Base-by-base conservation (phyloP, 2,113 vertebrate genomes). In the Entosphenus tridentatus region DNA sequence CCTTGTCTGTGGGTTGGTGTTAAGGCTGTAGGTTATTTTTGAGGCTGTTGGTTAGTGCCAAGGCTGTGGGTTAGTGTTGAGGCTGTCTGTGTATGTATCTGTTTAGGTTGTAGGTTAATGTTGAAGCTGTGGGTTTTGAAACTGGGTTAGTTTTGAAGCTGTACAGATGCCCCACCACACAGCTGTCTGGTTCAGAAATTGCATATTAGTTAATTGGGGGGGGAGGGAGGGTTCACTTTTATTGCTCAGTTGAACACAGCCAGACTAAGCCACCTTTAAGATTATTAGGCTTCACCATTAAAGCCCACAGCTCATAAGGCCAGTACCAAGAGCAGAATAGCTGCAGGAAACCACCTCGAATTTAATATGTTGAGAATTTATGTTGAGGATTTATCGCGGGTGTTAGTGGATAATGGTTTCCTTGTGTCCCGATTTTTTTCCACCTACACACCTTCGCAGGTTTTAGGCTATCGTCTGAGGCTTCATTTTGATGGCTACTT, bases 401-500 rank as follows among this genome's bases (percentile, higher is more conserved):
- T 17, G 12, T 16, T 65, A 12, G 10, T 67, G 67, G 59, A 65
- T 65, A 17, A 65, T 14, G 59, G 17, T 14, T 14, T n/a, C 14
- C 17, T 65, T 8, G 17, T 65, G 59, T 14, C 1, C 59, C 17
- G 17, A 14, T n/a, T 7, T 67, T 12, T 57, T 17, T 14, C 11
- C 55, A 8, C 12, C 12, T 57, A 39, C 57, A 56, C 3, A 54
- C 72, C 57, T 9, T 69, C 3, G 18, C 73, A 97, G 93, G 88
- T 95, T 14, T 96, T 88, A 2, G 93, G 93, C 21, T 90, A 87
- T 73, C 86, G 91, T 57, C 81, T 96, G 72, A 83, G 88, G 9
- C 88, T 97, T 58, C 93, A 97, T 79, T 95, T 97, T 10, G 93
- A 97, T 57, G 90, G 93, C 68, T 96, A 96, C 76, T 91, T 89